These are phyloP conservation scores for Sarcoramphus papa DNA, from an alignment of 2,797 vertebrate genomes.

Conservation along the genomic window DNA sequence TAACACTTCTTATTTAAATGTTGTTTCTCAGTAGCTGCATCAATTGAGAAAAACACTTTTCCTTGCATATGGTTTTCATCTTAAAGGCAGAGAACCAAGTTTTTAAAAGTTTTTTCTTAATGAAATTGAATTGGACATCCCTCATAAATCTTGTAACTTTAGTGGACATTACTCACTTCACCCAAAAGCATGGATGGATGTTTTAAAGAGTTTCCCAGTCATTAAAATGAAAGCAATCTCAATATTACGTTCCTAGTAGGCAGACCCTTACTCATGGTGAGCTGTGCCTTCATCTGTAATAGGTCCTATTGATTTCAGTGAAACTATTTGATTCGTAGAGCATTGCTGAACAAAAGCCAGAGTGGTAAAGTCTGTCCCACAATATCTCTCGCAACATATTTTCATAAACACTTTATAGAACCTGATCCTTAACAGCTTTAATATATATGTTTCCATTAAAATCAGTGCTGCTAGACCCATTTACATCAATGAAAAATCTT, in stretches of 20 bases:
- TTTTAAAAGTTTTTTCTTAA: constrained; percentile 59
- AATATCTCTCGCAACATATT: neutral
- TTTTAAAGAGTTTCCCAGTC: constrained; percentile 28
- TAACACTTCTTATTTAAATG: neutral
- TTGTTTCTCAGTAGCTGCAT: constrained; percentile 43
- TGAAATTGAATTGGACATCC: constrained; percentile 68
- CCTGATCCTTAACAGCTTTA: neutral
- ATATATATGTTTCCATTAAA: neutral
- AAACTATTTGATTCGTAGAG: neutral
- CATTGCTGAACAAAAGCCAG: neutral
- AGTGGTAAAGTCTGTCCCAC: neutral
- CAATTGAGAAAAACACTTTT: constrained; percentile 48
- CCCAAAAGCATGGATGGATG: constrained; percentile 49
- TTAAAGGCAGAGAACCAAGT: constrained; percentile 60
- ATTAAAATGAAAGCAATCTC: constrained; percentile 62
- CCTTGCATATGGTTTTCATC: constrained; percentile 68
- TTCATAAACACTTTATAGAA: neutral
- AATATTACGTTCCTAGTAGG: constrained; percentile 3
- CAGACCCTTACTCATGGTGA: neutral
- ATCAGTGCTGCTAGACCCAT: neutral
- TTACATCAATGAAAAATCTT: neutral
- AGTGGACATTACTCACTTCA: constrained; percentile 66
- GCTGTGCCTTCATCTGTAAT: neutral
- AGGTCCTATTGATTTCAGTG: constrained; percentile 11
- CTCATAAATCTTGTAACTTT: constrained; percentile 73